Evolutionary conservation across 2,113 vertebrate species (phyloP).

Genomic region (Dissostichus mawsoni): DNA sequence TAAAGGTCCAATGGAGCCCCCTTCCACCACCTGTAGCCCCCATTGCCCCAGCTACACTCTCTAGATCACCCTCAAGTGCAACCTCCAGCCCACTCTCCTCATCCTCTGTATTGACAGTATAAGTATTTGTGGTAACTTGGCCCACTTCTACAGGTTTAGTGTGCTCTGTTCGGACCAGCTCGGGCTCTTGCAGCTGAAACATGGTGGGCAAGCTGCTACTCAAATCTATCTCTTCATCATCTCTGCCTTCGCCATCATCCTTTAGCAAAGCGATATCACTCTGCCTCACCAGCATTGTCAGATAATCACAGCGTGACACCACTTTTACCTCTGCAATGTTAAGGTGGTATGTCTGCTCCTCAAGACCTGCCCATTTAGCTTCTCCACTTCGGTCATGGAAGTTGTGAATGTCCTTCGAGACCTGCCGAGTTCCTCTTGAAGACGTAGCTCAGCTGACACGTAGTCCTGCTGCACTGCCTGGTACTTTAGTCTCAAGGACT

Average conservation of each 20-base stretch:
- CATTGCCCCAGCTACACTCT: conserved; percentile 21
- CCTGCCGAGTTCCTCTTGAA: conserved; percentile 92
- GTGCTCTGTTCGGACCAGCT: conserved; percentile 89
- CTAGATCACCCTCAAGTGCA: conserved; percentile 48
- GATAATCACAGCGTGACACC: conserved; percentile 95
- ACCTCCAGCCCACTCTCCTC: conserved; percentile 81
- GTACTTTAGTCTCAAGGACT: conserved; percentile 89
- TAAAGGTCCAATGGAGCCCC: conserved; percentile 77
- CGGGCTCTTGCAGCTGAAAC: conserved; percentile 92
- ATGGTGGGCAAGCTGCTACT: conserved; percentile 86
- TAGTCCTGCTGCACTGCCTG: conserved; percentile 93
- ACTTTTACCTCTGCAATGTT: conserved; percentile 96
- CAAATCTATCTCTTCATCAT: conserved; percentile 90
- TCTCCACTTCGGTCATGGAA: conserved; percentile 92
- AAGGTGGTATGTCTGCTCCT: conserved; percentile 94
- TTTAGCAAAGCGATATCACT: conserved; percentile 92
- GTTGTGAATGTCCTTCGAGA: conserved; percentile 90
- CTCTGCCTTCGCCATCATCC: conserved; percentile 78
- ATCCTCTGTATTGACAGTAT: conserved; percentile 88
- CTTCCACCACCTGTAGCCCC: conserved; percentile 39
- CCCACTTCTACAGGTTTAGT: conserved; percentile 89
- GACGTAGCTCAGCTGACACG: conserved; percentile 87
- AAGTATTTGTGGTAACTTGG: conserved; percentile 89
- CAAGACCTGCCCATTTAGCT: conserved; percentile 90
- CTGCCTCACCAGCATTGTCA: conserved; percentile 94